These are phyloP conservation scores for Podargus strigoides DNA, from an alignment of 2,797 vertebrate species.

Conservation along the genomic window DNA sequence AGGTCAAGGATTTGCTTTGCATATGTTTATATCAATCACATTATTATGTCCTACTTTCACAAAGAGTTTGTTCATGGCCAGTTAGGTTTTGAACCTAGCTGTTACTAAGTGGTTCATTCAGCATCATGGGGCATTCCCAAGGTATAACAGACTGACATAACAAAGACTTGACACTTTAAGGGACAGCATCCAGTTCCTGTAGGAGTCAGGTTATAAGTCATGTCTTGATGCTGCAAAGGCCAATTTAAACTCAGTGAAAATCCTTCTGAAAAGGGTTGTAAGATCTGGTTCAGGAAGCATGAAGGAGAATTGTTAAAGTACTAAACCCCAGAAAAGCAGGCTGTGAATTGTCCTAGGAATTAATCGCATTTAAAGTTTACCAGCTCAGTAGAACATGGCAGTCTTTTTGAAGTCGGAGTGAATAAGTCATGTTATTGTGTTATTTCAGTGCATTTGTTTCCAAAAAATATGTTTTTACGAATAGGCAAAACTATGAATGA, in stretches of 20 bases:
- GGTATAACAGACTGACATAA: neutral
- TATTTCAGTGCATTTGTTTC: neutral
- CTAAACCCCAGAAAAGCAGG: neutral
- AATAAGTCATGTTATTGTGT: neutral
- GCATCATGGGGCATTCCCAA: neutral
- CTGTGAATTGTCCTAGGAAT: neutral
- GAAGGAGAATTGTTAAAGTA: neutral
- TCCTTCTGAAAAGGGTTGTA: neutral
- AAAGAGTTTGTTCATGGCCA: neutral
- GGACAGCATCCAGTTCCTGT: neutral
- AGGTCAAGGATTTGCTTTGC: neutral
- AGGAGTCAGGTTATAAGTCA: fast-evolving
- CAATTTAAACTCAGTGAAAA: neutral
- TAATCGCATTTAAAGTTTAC: neutral
- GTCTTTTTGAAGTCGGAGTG: neutral
- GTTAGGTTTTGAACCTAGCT: neutral
- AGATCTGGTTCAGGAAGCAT: neutral
- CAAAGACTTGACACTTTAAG: neutral
- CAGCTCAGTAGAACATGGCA: neutral
- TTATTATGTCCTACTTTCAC: neutral
- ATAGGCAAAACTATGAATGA: neutral
- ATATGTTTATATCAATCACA: neutral
- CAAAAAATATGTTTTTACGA: neutral
- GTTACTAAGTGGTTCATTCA: neutral
- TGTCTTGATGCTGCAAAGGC: neutral